Conservation (phyloP, 2,888 invertebrate genomes). For the Drosophila algonquin region DNA sequence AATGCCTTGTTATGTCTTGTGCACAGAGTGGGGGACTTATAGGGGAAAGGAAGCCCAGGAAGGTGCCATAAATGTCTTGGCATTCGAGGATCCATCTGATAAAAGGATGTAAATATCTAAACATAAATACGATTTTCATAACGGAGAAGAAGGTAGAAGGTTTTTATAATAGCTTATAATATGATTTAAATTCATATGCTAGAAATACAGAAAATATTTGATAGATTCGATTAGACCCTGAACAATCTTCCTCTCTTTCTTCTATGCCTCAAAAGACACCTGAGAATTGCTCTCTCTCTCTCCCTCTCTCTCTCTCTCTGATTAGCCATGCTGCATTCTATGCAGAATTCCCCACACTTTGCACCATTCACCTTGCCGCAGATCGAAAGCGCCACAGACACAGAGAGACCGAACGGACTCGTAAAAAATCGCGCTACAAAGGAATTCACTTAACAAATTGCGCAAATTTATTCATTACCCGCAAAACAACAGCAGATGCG, state of each 20-base stretch:
- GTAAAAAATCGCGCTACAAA: constrained; percentile 79
- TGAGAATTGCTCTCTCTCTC: constrained; percentile 4
- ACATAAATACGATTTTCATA: not conserved
- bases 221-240: no score
- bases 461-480: constrained; percentile 81
- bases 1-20: constrained; percentile 27
- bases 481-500: constrained; percentile 58
- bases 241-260: not conserved
- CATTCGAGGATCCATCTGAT: constrained; percentile 4
- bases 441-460: constrained; percentile 81
- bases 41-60: constrained; percentile 3
- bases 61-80: constrained; percentile 31
- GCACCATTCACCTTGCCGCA: not conserved
- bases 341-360: constrained; percentile 20
- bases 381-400: constrained; percentile 60
- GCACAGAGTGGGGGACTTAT: not conserved
- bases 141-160: no score
- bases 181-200: not conserved
- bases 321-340: constrained; percentile 56
- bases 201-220: not conserved
- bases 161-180: not conserved
- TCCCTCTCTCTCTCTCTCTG: not conserved
- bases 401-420: constrained; percentile 56
- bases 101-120: not conserved
- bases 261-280: not conserved